Base-by-base conservation (phyloP, 2,888 invertebrate species). In the Uropetala carovei region DNA sequence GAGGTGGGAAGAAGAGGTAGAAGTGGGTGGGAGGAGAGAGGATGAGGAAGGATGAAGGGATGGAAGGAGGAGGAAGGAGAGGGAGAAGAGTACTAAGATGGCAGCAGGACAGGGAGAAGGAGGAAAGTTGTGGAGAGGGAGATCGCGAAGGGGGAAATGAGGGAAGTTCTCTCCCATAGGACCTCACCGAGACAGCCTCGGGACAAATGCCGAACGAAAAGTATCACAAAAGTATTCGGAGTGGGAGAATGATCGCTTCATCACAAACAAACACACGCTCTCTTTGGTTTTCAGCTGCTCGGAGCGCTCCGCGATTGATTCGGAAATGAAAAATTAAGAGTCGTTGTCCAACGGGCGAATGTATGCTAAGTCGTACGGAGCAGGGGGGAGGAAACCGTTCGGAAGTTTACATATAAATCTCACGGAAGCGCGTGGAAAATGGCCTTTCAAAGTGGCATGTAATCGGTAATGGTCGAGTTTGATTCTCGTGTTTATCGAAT, bases 201-300 rank as follows among this genome's bases (percentile, higher is more conserved):
- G 75, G 75, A 75, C 27, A 75, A 22, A 75, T 13, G 75, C 75
- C 22, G 75, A 75, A 27, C 75, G 27, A 3, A 75, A 75, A 75
- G 22, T 27, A 75, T 75, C 27, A 27, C 11, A 60, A 58, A 60
- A 59, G 22, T 60, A 86, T 59, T 86, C 60, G 43, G 11, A 43
- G 18, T 43, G 89, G 30, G 60, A 60, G 56, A 56, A 64, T 68
- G 89, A 89, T 89, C 60, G 68, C 89, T 89, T 89, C 89, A 89
- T 89, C 43, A 89, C 64, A 68, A 43, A 18, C n/a, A 64, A 18
- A 30, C 89, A 2, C 60, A 27, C 89, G 64, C 64, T 64, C 64
- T 18, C 43, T 22, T 18, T 68, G 18, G 68, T 68, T 75, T 75
- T 22, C 75, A 75, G 75, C 64, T 68, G 60, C 30, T 43, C 89